These are phyloP conservation scores for Sciurus carolinensis DNA, from an alignment of 2,797 vertebrate genomes.

Conservation along the genomic window DNA sequence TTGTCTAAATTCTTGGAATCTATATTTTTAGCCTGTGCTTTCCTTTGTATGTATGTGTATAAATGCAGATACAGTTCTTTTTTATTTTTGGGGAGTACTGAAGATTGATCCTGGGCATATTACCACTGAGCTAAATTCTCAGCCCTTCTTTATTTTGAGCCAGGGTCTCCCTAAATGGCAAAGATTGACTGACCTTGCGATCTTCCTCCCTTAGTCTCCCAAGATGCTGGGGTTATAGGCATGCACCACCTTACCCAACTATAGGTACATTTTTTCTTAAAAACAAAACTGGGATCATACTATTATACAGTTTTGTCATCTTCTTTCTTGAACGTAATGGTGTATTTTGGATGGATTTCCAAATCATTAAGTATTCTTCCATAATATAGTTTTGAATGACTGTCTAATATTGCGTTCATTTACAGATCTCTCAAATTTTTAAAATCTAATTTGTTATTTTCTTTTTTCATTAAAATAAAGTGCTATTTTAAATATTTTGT, in stretches of 20 bases:
- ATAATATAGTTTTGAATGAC: not conserved
- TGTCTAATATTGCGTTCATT: slow-evolving; percentile 22
- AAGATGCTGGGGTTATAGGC: no score
- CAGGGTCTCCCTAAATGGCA: no score
- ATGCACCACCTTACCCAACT: no score
- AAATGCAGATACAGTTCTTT: not conserved
- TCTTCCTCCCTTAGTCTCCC: no score
- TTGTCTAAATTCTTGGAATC: not conserved
- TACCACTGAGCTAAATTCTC: no score
- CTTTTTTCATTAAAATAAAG: not conserved
- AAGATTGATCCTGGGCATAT: no score
- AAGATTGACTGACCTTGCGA: no score
- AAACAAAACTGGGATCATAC: not conserved
- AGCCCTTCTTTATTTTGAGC: no score
- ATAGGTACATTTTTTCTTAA: not conserved
- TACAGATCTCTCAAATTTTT: not conserved
- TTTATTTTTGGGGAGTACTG: no score
- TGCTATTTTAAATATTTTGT: slow-evolving; percentile 20
- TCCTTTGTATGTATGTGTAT: not conserved
- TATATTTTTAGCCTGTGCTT: not conserved
- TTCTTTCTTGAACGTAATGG: slow-evolving; percentile 4
- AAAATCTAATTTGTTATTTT: slow-evolving; percentile 32
- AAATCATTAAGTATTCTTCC: slow-evolving; percentile 23
- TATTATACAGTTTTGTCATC: not conserved
- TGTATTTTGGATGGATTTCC: not conserved